Base-by-base conservation (phyloP, 2,797 vertebrate species). In the Sebastiscus albofasciatus region DNA sequence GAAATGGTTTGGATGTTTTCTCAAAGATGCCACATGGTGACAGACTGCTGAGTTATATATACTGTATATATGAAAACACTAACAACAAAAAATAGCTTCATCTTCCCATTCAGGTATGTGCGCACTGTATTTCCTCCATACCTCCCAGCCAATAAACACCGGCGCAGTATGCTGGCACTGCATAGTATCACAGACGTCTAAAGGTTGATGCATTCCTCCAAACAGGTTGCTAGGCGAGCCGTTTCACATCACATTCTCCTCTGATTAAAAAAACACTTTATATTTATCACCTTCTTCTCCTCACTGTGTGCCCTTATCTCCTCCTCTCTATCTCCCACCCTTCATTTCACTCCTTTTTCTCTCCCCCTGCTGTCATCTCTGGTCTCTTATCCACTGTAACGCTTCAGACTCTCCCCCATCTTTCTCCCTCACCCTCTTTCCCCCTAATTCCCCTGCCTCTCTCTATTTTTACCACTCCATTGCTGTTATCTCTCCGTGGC, bases 401-500 rank as follows among this genome's bases (percentile, higher is more conserved):
- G 68, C 85, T 90, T 78, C 81, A 82, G 74, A 87, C 76, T 80
- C 79, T 70, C 61, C 60, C 73, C 84, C 82, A 83, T 87, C 81
- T 81, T 79, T 90, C 71, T 81, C 81, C 67, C 72, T 83, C 75
- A 36, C 86, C 69, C 77, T 46, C 73, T 81, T 71, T 69, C 87
- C 16, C 60, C 68, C 65, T 67, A 87, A 86, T 89, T 87, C 85
- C 81, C 82, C 9, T 54, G 65, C 83, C 79, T 78, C 83, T 83
- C 86, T 89, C 90, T 85, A 89, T 91, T 92, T 86, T 91, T 88
- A 85, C 91, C 79, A 74, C 85, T 88, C 79, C 62, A 79, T 75
- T 79, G 75, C 83, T 5, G 87, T 90, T 91, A 92, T 93, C 88
- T 87, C 77, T 87, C 82, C 16, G 20, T 66, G 83, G 87, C 87